Base-by-base conservation (phyloP, 2,888 invertebrate species). In the Phania funesta region DNA sequence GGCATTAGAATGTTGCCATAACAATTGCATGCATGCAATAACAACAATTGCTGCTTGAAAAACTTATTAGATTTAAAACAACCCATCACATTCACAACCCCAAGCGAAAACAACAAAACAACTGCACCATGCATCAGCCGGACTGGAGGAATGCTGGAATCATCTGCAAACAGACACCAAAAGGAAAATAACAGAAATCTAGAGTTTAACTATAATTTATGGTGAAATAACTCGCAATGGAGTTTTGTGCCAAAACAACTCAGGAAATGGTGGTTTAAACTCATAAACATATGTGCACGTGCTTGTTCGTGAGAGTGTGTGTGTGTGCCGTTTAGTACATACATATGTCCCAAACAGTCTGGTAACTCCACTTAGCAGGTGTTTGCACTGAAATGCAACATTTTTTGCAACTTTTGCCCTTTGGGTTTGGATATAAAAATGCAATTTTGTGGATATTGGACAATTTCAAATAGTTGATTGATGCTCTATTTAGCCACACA, bases 201-300 rank as follows among this genome's bases (percentile, higher is more conserved):
- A 35, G 62, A 50, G 50, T 68, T 67, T 56, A 56, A 64, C 64
- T 50, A 46, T 77, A 82, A 77, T 82, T 82, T 82, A 82, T 82
- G 77, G 81, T 26, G 50, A 77, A 82, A 74, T 77, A 18, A 74
- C 67, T 62, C 56, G 81, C 81, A 74, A 74, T 26, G 22, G 22
- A 76, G 67, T 58, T 58, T 22, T 38, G 41, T 60, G 65, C 67
- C 48, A 67, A 75, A 75, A 58, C 35, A 58, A 60, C 22, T 41
- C 67, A 76, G 75, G 67, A 76, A 76, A 76, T 76, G 58, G 38
- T 50, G 75, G 67, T 50, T 67, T 67, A 41, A 60, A 38, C 35
- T 20, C 44, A 26, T 32, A 24, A 41, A 52, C 52, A 73, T 38
- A 18, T 35, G 26, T 44, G 35, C 56, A 38, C 48, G 56, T 32